Conservation (phyloP, 2,888 invertebrate genomes). For the Carcina quercana region DNA sequence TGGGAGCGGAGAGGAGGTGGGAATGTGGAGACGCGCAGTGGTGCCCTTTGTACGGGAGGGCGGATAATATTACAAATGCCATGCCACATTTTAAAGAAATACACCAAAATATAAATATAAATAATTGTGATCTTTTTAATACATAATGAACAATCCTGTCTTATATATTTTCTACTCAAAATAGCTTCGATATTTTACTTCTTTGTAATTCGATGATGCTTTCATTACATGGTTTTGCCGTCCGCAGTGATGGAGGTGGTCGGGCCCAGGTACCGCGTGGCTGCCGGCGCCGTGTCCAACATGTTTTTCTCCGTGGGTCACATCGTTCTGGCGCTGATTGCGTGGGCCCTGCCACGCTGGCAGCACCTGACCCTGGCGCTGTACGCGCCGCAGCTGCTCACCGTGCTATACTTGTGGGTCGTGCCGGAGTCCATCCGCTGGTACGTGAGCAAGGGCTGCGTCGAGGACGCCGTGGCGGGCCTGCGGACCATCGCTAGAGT, state of each 20-base stretch:
- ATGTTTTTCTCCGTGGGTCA: conserved; percentile 82
- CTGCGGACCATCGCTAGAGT: conserved; percentile 17
- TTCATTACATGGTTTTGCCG: no score
- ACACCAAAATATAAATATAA: no score
- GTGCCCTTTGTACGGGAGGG: no score
- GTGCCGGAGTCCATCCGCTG: conserved; percentile 82
- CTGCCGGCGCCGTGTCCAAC: conserved; percentile 79
- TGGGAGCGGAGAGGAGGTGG: no score
- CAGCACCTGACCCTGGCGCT: conserved; percentile 76
- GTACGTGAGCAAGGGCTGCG: conserved; percentile 76
- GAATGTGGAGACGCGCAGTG: no score
- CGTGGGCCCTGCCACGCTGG: conserved; percentile 82
- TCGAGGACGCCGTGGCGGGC: background rate
- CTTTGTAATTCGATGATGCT: no score
- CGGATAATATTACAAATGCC: no score
- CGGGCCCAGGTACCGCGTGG: conserved; percentile 79
- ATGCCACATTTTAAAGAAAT: no score
- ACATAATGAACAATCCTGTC: no score
- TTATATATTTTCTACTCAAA: no score
- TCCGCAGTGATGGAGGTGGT: conserved; percentile 82
- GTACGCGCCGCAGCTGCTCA: conserved; percentile 79
- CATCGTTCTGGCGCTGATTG: conserved; percentile 77
- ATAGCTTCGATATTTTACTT: no score
- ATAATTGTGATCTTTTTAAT: no score
- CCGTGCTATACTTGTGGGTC: conserved; percentile 77